These are phyloP conservation scores for Battus philenor DNA, from an alignment of 1,140 invertebrate genomes.

Conservation along the genomic window DNA sequence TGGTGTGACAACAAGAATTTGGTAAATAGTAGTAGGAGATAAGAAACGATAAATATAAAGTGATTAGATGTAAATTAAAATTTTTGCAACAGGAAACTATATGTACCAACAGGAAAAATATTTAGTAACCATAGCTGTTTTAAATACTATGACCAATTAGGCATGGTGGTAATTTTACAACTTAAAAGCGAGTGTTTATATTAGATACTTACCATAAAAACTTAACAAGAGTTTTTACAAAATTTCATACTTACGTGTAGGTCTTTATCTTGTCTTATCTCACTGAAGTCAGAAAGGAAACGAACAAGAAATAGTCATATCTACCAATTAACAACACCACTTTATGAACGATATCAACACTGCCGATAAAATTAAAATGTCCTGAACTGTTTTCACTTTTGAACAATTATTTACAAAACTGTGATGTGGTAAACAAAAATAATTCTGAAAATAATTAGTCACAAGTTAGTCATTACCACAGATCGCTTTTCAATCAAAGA, in stretches of 20 bases:
- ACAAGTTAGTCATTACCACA: constrained; percentile 41
- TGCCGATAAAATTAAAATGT: constrained; percentile 1
- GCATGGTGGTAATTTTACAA: too few species aligned
- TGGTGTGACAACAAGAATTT: too few species aligned
- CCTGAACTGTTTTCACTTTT: constrained; percentile 10
- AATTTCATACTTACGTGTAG: constrained; percentile 57
- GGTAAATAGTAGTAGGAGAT: too few species aligned
- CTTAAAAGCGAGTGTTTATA: too few species aligned
- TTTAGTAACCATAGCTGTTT: too few species aligned
- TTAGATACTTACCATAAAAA: constrained; percentile 21
- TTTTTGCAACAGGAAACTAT: too few species aligned
- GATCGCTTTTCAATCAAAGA: constrained; percentile 23
- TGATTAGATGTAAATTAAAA: too few species aligned
- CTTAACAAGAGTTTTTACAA: too few species aligned
- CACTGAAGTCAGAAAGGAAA: constrained; percentile 57
- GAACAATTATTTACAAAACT: constrained; percentile 23
- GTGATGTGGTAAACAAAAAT: constrained; percentile 34
- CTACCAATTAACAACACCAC: constrained; percentile 3
- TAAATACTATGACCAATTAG: too few species aligned
- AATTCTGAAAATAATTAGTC: constrained; percentile 47
- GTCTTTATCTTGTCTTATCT: constrained; percentile 66
- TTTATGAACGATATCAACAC: constrained; percentile 2
- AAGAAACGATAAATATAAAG: too few species aligned
- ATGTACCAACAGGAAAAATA: too few species aligned
- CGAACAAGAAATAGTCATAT: constrained; percentile 24